Percentiles rank a stretch among this genome's conserved stretches.
Evolutionary conservation across 1,140 invertebrate species (phyloP).

Genomic region (Philaenus spumarius): DNA sequence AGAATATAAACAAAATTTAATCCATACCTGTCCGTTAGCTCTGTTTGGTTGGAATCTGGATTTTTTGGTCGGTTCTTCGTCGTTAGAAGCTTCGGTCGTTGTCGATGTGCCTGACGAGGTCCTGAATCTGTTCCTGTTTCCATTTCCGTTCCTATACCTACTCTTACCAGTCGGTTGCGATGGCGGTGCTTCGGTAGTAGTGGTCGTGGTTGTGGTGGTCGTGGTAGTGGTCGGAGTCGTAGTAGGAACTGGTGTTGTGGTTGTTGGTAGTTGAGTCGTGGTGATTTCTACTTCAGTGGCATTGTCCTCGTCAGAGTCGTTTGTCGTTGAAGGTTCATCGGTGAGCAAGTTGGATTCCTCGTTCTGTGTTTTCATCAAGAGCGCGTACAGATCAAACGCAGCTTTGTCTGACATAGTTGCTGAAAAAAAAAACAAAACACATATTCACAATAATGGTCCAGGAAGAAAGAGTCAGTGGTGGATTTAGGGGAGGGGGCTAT

Average conservation of each 20-base stretch:
- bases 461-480: no score
- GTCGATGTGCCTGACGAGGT: constrained; percentile 5
- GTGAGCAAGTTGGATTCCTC: constrained; percentile 42
- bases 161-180: constrained; percentile 5
- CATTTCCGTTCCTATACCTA: constrained; percentile 9
- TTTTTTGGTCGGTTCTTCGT: constrained; percentile 17
- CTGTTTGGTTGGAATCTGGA: constrained; percentile 12
- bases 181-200: constrained; percentile 31
- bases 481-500: no score
- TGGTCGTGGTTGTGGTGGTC: constrained; percentile 35
- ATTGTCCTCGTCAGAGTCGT: constrained; percentile 35
- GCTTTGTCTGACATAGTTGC: constrained; percentile 62
- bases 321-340: constrained; percentile 37
- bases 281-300: constrained; percentile 29
- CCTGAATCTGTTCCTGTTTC: not conserved
- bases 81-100: constrained; percentile 17
- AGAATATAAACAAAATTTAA: no score
- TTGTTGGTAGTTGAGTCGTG: constrained; percentile 49
- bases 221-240: constrained; percentile 50
- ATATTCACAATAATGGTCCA: no score
- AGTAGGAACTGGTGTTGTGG: constrained; percentile 49
- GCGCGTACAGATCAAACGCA: constrained; percentile 69
- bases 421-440: no score
- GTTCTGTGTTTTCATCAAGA: constrained; percentile 60
- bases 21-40: constrained; percentile 8